A percentile compares a stretch with the other conserved stretches of the same genome.
These are phyloP conservation scores for Drosophila watanabei DNA, from an alignment of 1,140 invertebrate species.

Conservation along the genomic window DNA sequence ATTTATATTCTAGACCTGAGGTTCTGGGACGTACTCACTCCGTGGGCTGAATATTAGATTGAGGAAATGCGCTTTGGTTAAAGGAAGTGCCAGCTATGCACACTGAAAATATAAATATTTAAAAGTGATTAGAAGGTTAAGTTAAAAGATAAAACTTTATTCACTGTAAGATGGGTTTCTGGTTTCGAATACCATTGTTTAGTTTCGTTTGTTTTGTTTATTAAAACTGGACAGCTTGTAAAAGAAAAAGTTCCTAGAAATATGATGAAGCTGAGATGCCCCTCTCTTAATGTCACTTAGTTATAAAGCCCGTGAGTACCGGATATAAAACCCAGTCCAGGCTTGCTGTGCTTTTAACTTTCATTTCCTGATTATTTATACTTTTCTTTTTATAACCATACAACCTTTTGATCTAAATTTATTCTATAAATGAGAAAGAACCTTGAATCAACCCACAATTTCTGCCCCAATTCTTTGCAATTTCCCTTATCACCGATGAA, in stretches of 20 bases:
- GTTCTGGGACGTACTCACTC: not conserved
- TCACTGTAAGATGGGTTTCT: too few relatives aligned
- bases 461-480: conserved; percentile 34
- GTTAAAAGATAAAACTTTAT: too few relatives aligned
- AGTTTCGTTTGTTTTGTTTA: too few relatives aligned
- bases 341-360: not conserved
- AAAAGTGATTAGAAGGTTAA: not conserved
- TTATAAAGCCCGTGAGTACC: not conserved
- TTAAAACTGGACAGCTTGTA: too few relatives aligned
- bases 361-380: not conserved
- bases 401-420: not conserved
- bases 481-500: conserved; percentile 51
- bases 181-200: not conserved
- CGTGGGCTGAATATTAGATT: conserved; percentile 16
- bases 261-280: not conserved
- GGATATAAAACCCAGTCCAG: not conserved
- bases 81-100: conserved; percentile 20
- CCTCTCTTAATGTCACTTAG: not conserved
- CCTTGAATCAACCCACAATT: conserved; percentile 3
- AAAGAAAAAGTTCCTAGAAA: too few relatives aligned
- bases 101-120: not conserved
- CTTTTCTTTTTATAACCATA: not conserved
- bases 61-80: conserved; percentile 8
- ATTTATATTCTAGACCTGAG: conserved; percentile 31
- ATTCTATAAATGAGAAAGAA: not conserved